A percentile compares a stretch with the other conserved stretches of the same genome.
These are phyloP conservation scores for Drosophila funebris DNA, from an alignment of 1,140 invertebrate genomes.

Conservation along the genomic window DNA sequence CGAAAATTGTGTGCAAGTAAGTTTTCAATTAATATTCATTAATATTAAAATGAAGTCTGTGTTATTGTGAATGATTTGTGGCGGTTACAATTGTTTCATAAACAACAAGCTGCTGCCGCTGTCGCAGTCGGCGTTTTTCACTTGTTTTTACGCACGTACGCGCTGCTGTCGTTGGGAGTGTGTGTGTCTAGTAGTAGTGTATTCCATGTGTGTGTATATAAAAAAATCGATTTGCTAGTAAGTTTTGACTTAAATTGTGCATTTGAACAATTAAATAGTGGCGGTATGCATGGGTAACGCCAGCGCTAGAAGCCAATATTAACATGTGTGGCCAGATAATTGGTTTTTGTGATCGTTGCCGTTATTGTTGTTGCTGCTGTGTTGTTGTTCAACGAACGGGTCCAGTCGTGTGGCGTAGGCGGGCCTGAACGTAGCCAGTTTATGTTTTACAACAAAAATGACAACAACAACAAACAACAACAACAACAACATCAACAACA, in stretches of 20 bases:
- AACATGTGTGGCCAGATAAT: constrained; percentile 52
- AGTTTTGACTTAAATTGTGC: constrained; percentile 65
- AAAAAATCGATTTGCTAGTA: constrained; percentile 74
- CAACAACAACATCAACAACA: constrained; percentile 29
- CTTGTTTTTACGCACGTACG: constrained; percentile 71
- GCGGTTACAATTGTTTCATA: constrained; percentile 9
- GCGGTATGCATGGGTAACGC: constrained; percentile 4
- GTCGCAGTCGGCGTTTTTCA: constrained; percentile 68
- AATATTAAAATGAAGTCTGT: background rate
- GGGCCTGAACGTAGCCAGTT: constrained; percentile 65
- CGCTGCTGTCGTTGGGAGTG: background rate
- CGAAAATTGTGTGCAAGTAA: constrained; percentile 34
- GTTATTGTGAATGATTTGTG: background rate
- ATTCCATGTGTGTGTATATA: constrained; percentile 28
- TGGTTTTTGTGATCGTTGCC: constrained; percentile 16
- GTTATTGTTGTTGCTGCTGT: constrained; percentile 25
- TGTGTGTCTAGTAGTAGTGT: constrained; percentile 27
- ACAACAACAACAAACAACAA: background rate
- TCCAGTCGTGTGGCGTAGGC: constrained; percentile 60
- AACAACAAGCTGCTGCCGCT: background rate
- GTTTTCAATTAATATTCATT: background rate
- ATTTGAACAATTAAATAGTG: constrained; percentile 50
- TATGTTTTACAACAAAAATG: constrained; percentile 32
- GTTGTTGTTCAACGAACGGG: constrained; percentile 57
- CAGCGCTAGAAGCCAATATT: constrained; percentile 20